Conservation (phyloP, 2,888 invertebrate species). For the Rhagonycha fulva region DNA sequence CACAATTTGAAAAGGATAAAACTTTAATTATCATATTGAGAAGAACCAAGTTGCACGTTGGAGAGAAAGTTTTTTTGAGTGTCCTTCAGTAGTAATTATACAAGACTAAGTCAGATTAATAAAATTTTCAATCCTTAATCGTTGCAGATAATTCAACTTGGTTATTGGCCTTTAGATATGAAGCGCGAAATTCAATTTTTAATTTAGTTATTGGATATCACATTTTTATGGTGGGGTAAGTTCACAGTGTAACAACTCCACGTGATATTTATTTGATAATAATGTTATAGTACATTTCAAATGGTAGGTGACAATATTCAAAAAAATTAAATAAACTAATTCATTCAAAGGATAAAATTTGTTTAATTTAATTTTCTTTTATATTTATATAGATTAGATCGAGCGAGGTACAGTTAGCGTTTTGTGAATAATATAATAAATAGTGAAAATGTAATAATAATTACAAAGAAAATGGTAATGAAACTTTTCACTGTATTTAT, state of each 20-base stretch:
- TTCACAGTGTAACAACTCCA: constrained; percentile 17
- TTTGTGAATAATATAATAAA: too few species aligned
- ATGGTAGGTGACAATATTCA: background rate
- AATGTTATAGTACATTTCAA: background rate
- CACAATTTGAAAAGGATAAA: background rate
- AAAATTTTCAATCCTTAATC: constrained; percentile 4
- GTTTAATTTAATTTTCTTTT: too few species aligned
- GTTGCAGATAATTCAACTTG: constrained; percentile 14
- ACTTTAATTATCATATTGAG: constrained; percentile 7
- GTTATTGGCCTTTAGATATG: constrained; percentile 26
- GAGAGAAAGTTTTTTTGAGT: background rate
- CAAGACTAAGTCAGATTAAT: background rate
- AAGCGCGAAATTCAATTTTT: constrained; percentile 23
- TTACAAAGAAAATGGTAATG: background rate
- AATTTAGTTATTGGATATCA: constrained; percentile 8
- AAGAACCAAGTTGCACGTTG: background rate
- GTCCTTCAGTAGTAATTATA: background rate
- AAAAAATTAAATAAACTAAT: background rate
- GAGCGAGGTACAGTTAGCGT: too few species aligned
- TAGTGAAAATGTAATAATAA: too few species aligned
- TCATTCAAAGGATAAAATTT: too few species aligned
- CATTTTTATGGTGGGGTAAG: constrained; percentile 13
- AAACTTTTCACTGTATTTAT: background rate
- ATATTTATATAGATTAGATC: too few species aligned
- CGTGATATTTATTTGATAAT: background rate